Base-by-base conservation (phyloP, 2,797 vertebrate genomes). In the Gymnothorax javanicus region DNA sequence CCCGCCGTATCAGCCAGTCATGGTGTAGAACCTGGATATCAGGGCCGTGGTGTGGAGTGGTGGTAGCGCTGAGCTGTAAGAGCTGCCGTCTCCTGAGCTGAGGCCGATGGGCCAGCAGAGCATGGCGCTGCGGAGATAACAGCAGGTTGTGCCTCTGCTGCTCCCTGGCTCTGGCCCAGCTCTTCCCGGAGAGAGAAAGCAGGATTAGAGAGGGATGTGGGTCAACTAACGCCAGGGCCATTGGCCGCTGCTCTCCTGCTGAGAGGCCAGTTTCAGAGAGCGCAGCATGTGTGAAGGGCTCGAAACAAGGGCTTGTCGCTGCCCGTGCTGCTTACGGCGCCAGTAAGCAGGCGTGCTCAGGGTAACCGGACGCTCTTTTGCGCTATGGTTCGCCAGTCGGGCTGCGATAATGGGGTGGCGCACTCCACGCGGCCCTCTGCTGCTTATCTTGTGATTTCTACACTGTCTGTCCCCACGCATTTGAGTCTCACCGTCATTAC, bases 141-240 rank as follows among this genome's bases (percentile, higher is more conserved):
- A 64, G 85, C 57, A 60, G 79, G 75, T 86, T 13, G 43, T 15
- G 58, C 84, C 56, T 71, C 81, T 59, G 77, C 60, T 73, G 27
- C 50, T 54, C 54, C 62, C 69, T 71, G 67, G 89, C 13, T 54
- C 58, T 9, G 25, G 59, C 27, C 86, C 52, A 52, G 69, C 64
- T 52, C 23, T 85, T 64, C 83, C 86, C 83, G 82, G 43, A 86
- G 62, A 84, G 52, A 20, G 58, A 85, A 88, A 82, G 86, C 82
- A 87, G 83, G 84, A 84, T 83, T 59, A 52, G 59, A 71, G 60
- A 17, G 57, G 25, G 82, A 83, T 54, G 27, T 52, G 84, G 23
- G 52, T 59, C 58, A 15, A 20, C 82, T 83, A 59, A 58, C 59
- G 7, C n/a, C 12, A 33, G 82, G 82, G 56, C 57, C 25, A 5